Conservation (phyloP, 2,113 vertebrate species). For the Drymodes brunneopygia region DNA sequence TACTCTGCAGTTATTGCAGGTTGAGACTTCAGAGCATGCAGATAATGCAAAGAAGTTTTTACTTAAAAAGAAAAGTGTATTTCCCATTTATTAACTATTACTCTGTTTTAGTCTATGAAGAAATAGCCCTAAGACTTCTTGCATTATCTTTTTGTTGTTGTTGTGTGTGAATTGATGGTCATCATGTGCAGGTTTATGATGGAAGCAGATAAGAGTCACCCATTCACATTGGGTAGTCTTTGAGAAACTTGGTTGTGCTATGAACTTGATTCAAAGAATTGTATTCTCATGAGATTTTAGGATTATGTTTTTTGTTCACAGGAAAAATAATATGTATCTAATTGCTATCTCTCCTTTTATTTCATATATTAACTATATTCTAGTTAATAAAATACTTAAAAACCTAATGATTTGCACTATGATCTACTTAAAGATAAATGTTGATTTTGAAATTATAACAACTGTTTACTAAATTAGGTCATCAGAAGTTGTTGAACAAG, state of each 20-base stretch:
- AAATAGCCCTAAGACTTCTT: not conserved
- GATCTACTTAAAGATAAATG: not conserved
- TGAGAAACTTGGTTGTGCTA: not conserved
- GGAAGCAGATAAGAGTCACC: not conserved
- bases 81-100: not conserved
- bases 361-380: not conserved
- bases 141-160: not conserved
- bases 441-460: not conserved
- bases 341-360: not conserved
- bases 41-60: not conserved
- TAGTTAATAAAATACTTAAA: not conserved
- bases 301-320: not conserved
- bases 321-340: not conserved
- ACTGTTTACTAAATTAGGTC: slow-evolving; percentile 72
- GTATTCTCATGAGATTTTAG: not conserved
- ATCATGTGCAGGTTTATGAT: rapidly evolving
- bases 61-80: not conserved
- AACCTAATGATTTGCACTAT: not conserved
- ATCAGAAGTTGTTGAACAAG: slow-evolving; percentile 80
- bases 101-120: not conserved
- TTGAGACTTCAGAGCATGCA: not conserved
- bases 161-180: not conserved
- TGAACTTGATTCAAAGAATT: not conserved
- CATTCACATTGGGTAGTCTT: not conserved
- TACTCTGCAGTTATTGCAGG: not conserved